A percentile compares a stretch with the other conserved stretches of the same genome.
These are phyloP conservation scores for Lepus oiostolus DNA, from an alignment of 2,797 vertebrate genomes.

Conservation along the genomic window DNA sequence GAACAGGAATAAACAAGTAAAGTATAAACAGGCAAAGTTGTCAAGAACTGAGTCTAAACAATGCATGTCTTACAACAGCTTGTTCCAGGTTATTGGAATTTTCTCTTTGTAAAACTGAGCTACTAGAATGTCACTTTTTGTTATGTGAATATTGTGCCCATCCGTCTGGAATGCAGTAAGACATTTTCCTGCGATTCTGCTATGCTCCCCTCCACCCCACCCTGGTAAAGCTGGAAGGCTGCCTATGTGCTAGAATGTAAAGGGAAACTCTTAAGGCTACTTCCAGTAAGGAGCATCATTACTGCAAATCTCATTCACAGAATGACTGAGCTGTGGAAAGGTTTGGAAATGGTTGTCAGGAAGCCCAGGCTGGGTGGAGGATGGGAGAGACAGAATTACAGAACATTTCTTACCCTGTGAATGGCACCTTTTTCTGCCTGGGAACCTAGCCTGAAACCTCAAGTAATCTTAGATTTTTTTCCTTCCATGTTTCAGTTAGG, in stretches of 20 bases:
- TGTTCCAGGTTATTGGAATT: background rate
- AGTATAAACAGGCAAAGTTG: conserved; percentile 58
- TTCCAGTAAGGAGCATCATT: background rate
- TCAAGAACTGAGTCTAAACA: conserved; percentile 61
- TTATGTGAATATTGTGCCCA: background rate
- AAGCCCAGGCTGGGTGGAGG: background rate
- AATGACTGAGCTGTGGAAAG: background rate
- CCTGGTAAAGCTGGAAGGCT: background rate
- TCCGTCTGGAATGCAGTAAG: background rate
- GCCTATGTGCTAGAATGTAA: background rate
- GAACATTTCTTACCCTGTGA: background rate
- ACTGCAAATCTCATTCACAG: background rate
- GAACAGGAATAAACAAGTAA: conserved; percentile 69
- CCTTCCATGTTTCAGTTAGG: background rate
- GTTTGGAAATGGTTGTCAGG: background rate
- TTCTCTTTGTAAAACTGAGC: background rate
- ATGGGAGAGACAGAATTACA: background rate
- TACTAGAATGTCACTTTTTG: background rate
- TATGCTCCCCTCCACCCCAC: rapidly evolving
- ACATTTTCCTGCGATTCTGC: background rate
- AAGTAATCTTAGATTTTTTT: background rate
- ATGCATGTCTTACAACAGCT: conserved; percentile 56
- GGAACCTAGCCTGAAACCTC: background rate
- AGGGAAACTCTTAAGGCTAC: background rate
- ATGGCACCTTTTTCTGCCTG: background rate